Evolutionary conservation across 2,113 vertebrate species (phyloP), one percentile per base, ranked within the genome.

Genomic region (Semnornis frantzii): DNA sequence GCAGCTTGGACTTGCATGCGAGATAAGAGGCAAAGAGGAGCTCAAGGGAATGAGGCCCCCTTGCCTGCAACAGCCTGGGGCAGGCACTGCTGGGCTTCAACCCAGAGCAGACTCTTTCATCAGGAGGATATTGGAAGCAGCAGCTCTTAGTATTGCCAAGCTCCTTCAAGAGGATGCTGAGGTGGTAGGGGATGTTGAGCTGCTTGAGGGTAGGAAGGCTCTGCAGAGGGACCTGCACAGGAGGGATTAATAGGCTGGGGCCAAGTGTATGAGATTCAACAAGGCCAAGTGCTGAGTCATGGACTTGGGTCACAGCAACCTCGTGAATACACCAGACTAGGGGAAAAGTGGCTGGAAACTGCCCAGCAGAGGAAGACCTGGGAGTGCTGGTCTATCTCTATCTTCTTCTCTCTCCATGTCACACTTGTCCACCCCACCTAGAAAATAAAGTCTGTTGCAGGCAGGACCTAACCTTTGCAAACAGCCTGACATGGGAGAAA

Each of bases 51-150:
- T 21, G 60, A 20, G 62, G 50, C 70, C 42, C 31, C 25, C 28
- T 63, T 1, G 3, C 27, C 74, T 82, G 80, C 39, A 68, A 4
- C 4, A 10, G 42, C 28, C 31, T 33, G 21, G 4, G 48, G 58
- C 19, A 33, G 54, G 21, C 46, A 34, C 0, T 1, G 74, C 13
- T 4, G 6, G 13, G 33, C 54, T 90, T 78, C 34, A 88, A 52
- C 25, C 20, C 60, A 30, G 55, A 37, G 7, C 10, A 59, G 59
- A n/a, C 3, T 21, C 17, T 31, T 76, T 68, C 16, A 12, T 18
- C 21, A 8, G 0, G 0, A 7, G 44, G 16, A 20, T 74, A 4
- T 12, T 85, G 79, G 76, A 69, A 66, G 69, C 4, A 9, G 27
- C n/a, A 66, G 15, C 21, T 85, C 71, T 74, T 44, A 39, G 42